Conservation (phyloP, 2,797 vertebrate genomes). For the Hypotaenidia philippensis region DNA sequence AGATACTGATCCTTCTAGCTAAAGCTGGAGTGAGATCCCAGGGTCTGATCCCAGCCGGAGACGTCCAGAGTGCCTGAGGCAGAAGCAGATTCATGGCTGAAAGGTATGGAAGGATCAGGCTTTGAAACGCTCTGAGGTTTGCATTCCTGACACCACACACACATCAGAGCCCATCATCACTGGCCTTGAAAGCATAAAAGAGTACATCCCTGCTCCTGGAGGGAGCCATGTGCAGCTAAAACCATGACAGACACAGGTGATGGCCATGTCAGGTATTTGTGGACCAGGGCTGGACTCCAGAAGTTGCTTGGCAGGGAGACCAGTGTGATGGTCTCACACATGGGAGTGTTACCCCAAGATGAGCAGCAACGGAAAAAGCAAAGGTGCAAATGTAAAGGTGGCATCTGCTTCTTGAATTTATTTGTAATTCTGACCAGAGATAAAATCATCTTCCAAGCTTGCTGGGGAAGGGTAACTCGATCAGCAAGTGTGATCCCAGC, state of each 20-base stretch:
- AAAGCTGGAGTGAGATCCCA: background rate
- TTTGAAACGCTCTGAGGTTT: background rate
- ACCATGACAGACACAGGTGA: background rate
- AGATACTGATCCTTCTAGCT: background rate
- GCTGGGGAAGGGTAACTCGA: background rate
- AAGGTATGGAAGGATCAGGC: background rate
- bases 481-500: background rate
- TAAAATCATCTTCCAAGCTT: background rate
- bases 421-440: background rate
- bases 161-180: background rate
- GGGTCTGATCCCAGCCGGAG: background rate
- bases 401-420: background rate
- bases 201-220: background rate
- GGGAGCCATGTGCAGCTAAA: background rate
- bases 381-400: background rate
- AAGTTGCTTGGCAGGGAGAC: background rate
- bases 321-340: fast-evolving
- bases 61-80: background rate
- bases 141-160: background rate
- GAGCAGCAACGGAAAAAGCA: background rate
- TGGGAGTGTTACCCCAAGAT: background rate
- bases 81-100: background rate
- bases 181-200: background rate
- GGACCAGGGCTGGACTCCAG: background rate
- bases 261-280: background rate